These are phyloP conservation scores for Lagorchestes hirsutus DNA, from an alignment of 2,797 vertebrate genomes.

Conservation along the genomic window DNA sequence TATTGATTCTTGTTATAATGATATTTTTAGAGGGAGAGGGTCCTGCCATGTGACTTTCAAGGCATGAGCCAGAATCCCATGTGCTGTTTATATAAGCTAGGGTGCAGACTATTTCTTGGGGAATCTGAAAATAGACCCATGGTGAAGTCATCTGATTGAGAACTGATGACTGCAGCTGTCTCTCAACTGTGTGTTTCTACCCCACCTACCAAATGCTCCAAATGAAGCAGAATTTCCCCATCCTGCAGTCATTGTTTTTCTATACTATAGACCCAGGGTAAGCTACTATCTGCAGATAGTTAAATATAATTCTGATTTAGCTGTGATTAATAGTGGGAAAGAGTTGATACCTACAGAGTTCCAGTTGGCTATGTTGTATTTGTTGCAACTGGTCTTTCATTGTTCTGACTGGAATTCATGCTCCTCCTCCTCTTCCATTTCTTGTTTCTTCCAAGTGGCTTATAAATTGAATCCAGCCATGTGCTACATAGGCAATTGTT, in stretches of 20 bases:
- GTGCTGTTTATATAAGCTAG: not conserved
- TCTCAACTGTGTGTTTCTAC: not conserved
- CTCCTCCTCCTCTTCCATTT: not conserved
- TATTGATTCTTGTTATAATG: not conserved
- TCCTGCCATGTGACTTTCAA: not conserved
- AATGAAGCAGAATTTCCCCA: not conserved
- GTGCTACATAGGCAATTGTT: not conserved
- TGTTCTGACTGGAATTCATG: not conserved
- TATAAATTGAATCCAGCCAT: slow-evolving; percentile 1
- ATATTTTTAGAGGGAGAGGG: not conserved
- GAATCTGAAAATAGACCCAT: not conserved
- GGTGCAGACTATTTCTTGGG: not conserved
- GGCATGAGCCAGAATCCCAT: not conserved
- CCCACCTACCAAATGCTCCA: not conserved
- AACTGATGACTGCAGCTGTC: not conserved
- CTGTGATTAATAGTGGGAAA: not conserved
- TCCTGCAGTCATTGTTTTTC: not conserved
- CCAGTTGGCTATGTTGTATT: not conserved
- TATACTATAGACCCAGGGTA: not conserved
- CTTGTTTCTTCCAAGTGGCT: not conserved
- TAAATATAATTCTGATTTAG: not conserved
- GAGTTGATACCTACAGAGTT: not conserved
- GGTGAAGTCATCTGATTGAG: not conserved
- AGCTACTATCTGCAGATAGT: not conserved
- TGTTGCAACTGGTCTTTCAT: not conserved